Conservation (phyloP, 2,113 vertebrate genomes). For the Sporophila hypoxantha region DNA sequence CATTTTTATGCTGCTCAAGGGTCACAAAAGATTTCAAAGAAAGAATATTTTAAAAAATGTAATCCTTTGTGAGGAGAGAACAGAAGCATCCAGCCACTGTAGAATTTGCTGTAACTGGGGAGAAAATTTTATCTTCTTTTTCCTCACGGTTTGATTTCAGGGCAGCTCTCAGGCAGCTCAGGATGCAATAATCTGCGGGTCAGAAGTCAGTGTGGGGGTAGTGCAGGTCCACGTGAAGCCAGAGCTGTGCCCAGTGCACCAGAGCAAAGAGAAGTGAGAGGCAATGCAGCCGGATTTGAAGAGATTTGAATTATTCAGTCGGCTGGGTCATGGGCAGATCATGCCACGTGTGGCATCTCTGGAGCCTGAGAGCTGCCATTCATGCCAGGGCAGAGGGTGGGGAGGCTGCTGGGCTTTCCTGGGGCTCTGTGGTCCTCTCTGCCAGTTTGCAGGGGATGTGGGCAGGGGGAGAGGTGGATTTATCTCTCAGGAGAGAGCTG, state of each 20-base stretch:
- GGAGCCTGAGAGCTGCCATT: neutral
- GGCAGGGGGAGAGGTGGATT: neutral
- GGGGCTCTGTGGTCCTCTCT: accelerated
- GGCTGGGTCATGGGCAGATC: neutral
- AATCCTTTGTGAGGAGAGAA: neutral
- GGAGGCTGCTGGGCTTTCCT: neutral
- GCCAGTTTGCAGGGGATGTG: neutral
- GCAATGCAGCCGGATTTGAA: neutral
- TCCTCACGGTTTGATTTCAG: neutral
- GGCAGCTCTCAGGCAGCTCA: neutral
- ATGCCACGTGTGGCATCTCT: neutral
- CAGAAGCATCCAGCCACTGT: neutral
- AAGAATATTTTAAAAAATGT: neutral
- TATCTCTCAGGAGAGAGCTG: neutral
- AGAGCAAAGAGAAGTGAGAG: neutral
- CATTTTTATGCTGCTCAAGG: neutral
- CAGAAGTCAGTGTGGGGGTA: neutral
- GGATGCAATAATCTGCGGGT: neutral
- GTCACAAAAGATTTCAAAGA: constrained; percentile 35
- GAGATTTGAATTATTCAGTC: neutral
- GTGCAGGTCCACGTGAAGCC: neutral
- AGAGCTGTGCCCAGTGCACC: neutral
- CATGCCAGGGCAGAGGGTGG: neutral
- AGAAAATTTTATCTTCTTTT: neutral
- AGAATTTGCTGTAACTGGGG: neutral